These are phyloP conservation scores for Habropoda laboriosa DNA, from an alignment of 1,140 invertebrate species.

Conservation along the genomic window DNA sequence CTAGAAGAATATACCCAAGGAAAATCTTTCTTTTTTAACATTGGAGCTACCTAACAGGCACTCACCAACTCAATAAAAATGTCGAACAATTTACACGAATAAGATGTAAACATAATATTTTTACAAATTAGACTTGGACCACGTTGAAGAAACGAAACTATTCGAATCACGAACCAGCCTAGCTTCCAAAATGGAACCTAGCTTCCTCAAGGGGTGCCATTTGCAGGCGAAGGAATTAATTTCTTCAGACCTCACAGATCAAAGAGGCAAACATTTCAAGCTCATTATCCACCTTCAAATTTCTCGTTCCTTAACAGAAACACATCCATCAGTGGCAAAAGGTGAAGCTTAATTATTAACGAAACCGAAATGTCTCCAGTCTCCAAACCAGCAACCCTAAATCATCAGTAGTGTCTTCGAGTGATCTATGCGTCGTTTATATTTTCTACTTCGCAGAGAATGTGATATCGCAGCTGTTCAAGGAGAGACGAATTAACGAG, in stretches of 20 bases:
- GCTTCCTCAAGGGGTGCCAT: background rate
- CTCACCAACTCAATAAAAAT: too few species aligned
- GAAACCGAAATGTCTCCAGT: background rate
- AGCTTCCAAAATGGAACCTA: background rate
- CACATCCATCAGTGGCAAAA: background rate
- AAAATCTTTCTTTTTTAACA: too few species aligned
- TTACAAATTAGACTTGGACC: too few species aligned
- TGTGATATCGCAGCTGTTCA: too few species aligned
- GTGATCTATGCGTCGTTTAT: background rate
- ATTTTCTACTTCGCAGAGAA: background rate
- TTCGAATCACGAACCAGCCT: background rate
- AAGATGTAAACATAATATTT: too few species aligned
- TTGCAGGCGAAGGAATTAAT: background rate
- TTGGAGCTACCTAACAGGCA: too few species aligned
- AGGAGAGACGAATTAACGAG: background rate
- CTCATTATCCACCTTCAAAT: background rate
- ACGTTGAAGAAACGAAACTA: background rate
- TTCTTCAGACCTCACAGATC: background rate
- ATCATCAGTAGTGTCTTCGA: background rate
- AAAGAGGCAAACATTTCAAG: background rate
- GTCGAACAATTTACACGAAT: too few species aligned
- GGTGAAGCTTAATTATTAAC: constrained; percentile 8
- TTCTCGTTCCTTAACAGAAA: background rate
- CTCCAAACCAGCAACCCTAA: background rate
- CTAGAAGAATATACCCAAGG: too few species aligned